Percentiles rank a stretch among this genome's conserved stretches.
These are phyloP conservation scores for Ambastaia sidthimunki DNA, from an alignment of 2,797 vertebrate genomes.

Conservation along the genomic window DNA sequence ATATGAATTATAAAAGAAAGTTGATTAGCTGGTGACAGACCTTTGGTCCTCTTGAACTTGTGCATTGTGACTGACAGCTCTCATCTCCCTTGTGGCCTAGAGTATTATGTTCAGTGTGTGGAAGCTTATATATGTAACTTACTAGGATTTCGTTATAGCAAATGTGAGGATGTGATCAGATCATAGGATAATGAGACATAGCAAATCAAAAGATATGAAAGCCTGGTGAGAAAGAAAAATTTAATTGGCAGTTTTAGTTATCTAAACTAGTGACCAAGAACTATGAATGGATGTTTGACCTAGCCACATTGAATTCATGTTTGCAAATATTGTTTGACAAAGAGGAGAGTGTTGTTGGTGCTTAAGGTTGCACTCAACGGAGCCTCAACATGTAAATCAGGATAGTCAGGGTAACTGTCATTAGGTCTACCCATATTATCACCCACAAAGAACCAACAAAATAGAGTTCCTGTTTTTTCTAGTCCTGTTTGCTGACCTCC, in stretches of 20 bases:
- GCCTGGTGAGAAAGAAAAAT: no score
- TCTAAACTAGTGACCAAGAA: constrained; percentile 15
- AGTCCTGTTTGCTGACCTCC: constrained; percentile 21
- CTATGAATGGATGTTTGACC: constrained; percentile 12
- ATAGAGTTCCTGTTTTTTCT: constrained; percentile 37
- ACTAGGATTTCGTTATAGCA: neutral
- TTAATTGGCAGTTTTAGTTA: no score
- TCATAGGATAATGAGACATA: no score
- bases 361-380: neutral
- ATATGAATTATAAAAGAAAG: constrained; percentile 52
- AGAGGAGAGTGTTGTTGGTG: neutral
- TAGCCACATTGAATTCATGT: no score
- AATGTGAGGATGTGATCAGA: neutral
- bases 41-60: constrained; percentile 7
- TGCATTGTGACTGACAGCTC: constrained; percentile 13
- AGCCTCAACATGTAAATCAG: constrained; percentile 29
- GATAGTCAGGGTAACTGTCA: constrained; percentile 33
- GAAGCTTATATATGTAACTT: neutral
- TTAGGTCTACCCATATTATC: constrained; percentile 28
- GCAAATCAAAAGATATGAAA: no score
- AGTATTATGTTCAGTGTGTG: constrained; percentile 1
- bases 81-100: neutral
- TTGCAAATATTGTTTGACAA: constrained; percentile 11
- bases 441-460: constrained; percentile 14
- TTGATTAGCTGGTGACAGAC: constrained; percentile 32